Evolutionary conservation across 2,888 invertebrate species (phyloP), one percentile per base, ranked within the genome.

Genomic region (Digitonthophagus gazella): DNA sequence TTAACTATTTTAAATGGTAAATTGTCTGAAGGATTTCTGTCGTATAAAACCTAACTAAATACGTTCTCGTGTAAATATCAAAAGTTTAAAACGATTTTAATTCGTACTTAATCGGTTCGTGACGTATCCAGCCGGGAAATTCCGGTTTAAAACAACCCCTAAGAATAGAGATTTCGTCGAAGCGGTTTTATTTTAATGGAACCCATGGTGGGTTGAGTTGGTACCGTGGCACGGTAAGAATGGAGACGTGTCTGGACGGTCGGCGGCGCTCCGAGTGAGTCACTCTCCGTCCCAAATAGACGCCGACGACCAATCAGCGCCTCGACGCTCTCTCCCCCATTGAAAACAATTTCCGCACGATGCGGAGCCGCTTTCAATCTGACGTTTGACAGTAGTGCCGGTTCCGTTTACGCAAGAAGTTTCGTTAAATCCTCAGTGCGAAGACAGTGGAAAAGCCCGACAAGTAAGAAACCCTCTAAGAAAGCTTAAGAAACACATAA

Each of bases 351-450:
- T 71, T 74, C 74, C 66, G 73, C 74, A 72, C 71, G 69, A 66
- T 71, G 69, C 15, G 67, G 64, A 69, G 67, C 56, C 69, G 58
- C 57, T 63, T 67, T 64, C 69, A 65, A 68, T 74, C 71, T 73
- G 74, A 74, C 72, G 70, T 74, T 74, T 74, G 74, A 74, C 74
- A 74, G 71, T 71, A 64, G 71, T 71, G 71, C 71, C 71, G 68
- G 71, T 71, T 63, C 68, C 64, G 58, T 71, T 71, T 66, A 61
- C 63, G 57, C 67, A 22, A 65, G 61, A 64, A 68, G 63, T 65
- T 61, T n/a, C 15, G 61, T n/a, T 70, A 70, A 70, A 68, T 68
- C 66, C 56, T 61, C 57, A 70, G 70, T 70, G 67, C 18, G 61
- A 66, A 55, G n/a, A n/a, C n/a, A n/a, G n/a, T n/a, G n/a, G n/a